Evolutionary conservation across 64 coral and sea anemone species (phyloP), one percentile per base, ranked within the genome.

Genomic region (Actinia equina): DNA sequence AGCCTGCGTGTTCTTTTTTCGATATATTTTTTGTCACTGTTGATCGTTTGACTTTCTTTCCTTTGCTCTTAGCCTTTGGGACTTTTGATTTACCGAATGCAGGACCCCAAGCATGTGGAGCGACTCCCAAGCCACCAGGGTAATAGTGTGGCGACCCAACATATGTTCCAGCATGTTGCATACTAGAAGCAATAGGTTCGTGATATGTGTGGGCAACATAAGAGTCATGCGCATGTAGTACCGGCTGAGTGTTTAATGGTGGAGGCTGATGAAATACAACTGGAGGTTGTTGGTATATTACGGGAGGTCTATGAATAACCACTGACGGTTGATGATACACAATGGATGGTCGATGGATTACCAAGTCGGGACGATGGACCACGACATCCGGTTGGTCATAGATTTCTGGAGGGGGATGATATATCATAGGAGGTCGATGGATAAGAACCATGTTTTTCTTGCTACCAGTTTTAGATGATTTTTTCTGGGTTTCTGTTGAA

Each of bases 191-290:
- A 80, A 93, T 81, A 18, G 94, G 94, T 15, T 89, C 90, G 26
- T 86, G 85, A 51, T 89, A 87, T 30, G 93, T 53, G 61, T 98
- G 93, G 22, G 93, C 87, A 6, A 89, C 44, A 82, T 98, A 98
- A 43, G 87, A 92, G 60, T 98, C 96, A 61, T 94, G 90, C 44
- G 96, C 81, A 52, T 98, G 96, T 80, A 93, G 56, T 4, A 98
- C 83, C 1, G 93, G 96, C 19, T 92, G 96, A 65, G 85, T 79
- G 58, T 94, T 93, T 82, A 98, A 89, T 19, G 96, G 96, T 2
- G 96, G 90, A 8, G 96, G 96, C 53, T 98, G 96, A 82, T 98
- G 93, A 83, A 98, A 98, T 6, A 98, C 93, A 49, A 98, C 96
- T 11, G 93, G 79, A 83, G 96, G 96, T 59, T 94, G 84, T 45